Conservation (phyloP, 2,888 invertebrate species). For the Tetramorium bicarinatum region DNA sequence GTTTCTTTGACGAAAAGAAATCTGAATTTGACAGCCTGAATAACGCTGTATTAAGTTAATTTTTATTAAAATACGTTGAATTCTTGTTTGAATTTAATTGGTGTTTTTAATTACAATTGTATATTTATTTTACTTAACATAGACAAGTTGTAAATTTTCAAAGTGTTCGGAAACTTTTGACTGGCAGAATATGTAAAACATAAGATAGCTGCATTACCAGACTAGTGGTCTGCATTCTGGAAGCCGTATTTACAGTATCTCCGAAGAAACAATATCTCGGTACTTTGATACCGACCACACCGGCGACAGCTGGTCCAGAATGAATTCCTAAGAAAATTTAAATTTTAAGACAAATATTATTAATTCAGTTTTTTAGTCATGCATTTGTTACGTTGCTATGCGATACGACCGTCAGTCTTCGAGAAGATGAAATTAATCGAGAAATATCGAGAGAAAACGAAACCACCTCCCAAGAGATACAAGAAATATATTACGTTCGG, state of each 20-base stretch:
- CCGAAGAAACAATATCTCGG: conserved; percentile 96
- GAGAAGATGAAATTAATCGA: background rate
- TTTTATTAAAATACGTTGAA: no score
- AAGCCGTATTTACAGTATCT: conserved; percentile 96
- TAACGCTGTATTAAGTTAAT: no score
- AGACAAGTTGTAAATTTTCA: no score
- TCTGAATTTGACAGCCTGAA: no score
- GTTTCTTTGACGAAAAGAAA: no score
- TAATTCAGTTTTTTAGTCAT: background rate
- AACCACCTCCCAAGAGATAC: background rate
- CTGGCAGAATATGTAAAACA: background rate
- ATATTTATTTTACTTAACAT: no score
- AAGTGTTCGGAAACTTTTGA: no score
- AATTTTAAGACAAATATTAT: conserved; percentile 21
- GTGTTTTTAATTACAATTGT: no score
- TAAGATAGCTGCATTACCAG: conserved; percentile 85
- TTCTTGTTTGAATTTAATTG: no score
- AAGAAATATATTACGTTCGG: conserved; percentile 1
- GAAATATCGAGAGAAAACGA: background rate
- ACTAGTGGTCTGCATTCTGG: conserved; percentile 93
- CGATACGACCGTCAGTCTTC: background rate
- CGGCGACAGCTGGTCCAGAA: conserved; percentile 95
- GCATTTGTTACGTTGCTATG: background rate
- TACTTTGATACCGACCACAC: conserved; percentile 94
- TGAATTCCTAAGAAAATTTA: conserved; percentile 89